These are phyloP conservation scores for Telmatherina bonti DNA, from an alignment of 2,797 vertebrate genomes.

Conservation along the genomic window DNA sequence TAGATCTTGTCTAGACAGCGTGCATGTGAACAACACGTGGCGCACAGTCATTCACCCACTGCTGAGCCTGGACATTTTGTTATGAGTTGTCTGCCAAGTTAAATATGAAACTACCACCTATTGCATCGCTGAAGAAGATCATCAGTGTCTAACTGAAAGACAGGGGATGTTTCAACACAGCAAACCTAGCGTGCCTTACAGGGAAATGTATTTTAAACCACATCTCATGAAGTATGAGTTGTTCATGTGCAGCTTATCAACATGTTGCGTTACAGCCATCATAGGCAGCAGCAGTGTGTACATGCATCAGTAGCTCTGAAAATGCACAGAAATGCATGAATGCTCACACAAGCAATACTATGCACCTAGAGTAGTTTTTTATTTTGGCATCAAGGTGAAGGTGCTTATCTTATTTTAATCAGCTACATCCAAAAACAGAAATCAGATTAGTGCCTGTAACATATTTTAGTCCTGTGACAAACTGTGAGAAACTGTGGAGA, in stretches of 20 bases:
- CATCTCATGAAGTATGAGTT: conserved; percentile 25
- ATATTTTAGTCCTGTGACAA: conserved; percentile 50
- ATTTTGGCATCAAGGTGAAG: conserved; percentile 47
- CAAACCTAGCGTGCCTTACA: conserved; percentile 45
- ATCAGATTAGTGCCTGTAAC: conserved; percentile 59
- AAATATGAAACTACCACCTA: conserved; percentile 52
- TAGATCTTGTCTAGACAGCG: conserved; percentile 57
- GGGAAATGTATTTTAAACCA: conserved; percentile 48
- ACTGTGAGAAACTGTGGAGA: conserved; percentile 59
- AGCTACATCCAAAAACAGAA: conserved; percentile 58
- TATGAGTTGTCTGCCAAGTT: conserved; percentile 45
- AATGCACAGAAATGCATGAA: conserved; percentile 44
- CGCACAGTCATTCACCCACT: conserved; percentile 55
- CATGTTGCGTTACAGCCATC: conserved; percentile 37
- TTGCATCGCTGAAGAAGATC: conserved; percentile 23
- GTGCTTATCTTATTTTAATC: conserved; percentile 64
- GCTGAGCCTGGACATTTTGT: conserved; percentile 55
- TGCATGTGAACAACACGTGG: conserved; percentile 48
- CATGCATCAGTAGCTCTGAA: conserved; percentile 41
- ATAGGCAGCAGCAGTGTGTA: conserved; percentile 36
- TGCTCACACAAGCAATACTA: conserved; percentile 10
- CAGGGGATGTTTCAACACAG: conserved; percentile 20
- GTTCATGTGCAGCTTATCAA: conserved; percentile 52
- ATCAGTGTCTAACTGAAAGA: conserved; percentile 37
- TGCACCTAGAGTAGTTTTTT: conserved; percentile 25